These are phyloP conservation scores for Glossophaga mutica DNA, from an alignment of 2,797 vertebrate genomes.

Conservation along the genomic window DNA sequence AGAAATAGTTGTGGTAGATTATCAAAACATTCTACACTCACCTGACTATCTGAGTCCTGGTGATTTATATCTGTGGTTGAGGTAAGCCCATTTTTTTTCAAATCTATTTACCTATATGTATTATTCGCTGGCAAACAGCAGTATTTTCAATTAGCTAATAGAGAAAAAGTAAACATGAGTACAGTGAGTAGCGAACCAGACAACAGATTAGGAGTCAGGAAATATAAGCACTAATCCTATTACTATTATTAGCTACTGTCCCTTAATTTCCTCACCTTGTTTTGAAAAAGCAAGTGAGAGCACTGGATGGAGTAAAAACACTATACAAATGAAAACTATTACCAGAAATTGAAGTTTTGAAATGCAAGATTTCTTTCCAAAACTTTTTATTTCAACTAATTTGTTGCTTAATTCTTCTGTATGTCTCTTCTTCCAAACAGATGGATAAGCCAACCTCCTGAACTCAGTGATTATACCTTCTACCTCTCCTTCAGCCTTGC, in stretches of 20 bases:
- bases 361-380: background rate
- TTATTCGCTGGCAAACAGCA: background rate
- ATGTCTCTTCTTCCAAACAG: background rate
- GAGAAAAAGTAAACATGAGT: background rate
- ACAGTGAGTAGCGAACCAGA: background rate
- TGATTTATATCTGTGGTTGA: background rate
- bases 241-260: background rate
- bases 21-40: background rate
- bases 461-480: background rate
- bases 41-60: background rate
- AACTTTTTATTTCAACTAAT: background rate
- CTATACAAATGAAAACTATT: background rate
- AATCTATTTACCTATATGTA: background rate
- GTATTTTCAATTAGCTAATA: conserved; percentile 12
- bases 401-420: background rate
- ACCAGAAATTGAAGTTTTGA: background rate
- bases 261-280: background rate
- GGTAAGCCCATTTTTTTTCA: background rate
- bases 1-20: background rate
- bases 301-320: background rate
- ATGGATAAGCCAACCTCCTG: background rate
- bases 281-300: background rate
- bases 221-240: background rate
- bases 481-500: background rate
- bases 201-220: background rate